Evolutionary conservation across 2,888 invertebrate genomes (phyloP), one percentile per base, ranked within the genome.

Genomic region (Erpobdella octoculata): DNA sequence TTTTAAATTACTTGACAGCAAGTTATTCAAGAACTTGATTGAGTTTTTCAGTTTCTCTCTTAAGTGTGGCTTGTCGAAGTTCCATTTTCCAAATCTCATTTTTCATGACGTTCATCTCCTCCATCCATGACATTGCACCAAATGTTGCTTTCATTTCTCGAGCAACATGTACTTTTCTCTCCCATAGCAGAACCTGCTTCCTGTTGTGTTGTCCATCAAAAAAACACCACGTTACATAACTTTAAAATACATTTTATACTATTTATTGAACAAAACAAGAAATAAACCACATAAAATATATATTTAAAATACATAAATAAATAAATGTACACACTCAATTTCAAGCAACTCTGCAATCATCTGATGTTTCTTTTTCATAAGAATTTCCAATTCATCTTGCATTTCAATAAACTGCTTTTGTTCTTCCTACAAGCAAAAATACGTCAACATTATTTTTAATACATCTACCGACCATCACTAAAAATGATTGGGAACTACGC

Each of bases 1-100:
- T 12, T 18, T 41, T 12, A 41, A 12, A n/a, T 53, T 5, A 69
- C 69, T 21, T 69, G 53, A 69, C 58, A n/a, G 69, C 69, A 5
- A 69, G n/a, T 46, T 69, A 33, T 21, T 69, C 69, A 15, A 69
- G 69, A n/a, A 53, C 18, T n/a, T 35, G n/a, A 18, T 69, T 38
- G 25, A 69, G 33, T 35, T 58, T 69, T 21, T 69, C 69, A 58
- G 46, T 69, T 36, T 69, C 69, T 36, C 53, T 69, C 58, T n/a
- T 53, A 35, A 69, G 36, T 35, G 58, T 58, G 33, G 58, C 58
- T 31, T 36, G 18, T 35, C 58, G 28, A 53, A 58, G 28, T 58
- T 69, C 69, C 69, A 69, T 69, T 21, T 48, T 38, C 69, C 69
- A 69, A 5, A 69, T 28, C 35, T 69, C 69, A 21, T 69, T 69